These are phyloP conservation scores for Catharus ustulatus DNA, from an alignment of 2,797 vertebrate genomes.

Conservation along the genomic window DNA sequence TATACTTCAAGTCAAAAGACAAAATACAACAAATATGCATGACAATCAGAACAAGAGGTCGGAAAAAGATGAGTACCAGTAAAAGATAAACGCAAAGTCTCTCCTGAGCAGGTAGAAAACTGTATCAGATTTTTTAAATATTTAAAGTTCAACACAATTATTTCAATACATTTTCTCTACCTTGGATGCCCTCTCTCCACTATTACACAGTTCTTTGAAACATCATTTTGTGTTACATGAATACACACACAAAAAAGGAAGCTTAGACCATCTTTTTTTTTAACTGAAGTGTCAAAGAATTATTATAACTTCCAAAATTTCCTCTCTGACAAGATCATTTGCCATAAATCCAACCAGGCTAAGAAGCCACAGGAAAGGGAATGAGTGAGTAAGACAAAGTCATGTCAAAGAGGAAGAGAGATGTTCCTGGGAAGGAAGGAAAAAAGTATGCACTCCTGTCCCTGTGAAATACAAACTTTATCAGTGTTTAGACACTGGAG, in stretches of 20 bases:
- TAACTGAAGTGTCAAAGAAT: neutral
- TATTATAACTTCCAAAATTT: neutral
- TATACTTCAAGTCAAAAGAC: neutral
- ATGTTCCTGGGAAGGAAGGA: neutral
- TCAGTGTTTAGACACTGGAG: neutral
- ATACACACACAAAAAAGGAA: neutral
- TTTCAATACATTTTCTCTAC: neutral
- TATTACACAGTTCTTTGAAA: neutral
- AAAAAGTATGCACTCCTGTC: neutral
- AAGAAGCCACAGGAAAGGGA: neutral
- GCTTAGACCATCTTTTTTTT: neutral
- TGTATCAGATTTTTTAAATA: neutral
- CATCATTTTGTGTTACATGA: neutral
- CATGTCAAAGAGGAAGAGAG: neutral
- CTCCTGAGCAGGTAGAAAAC: neutral
- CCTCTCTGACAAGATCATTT: neutral
- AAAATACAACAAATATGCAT: neutral
- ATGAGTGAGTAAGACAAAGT: neutral
- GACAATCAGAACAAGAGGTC: neutral
- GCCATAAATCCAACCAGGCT: neutral
- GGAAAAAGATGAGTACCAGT: neutral
- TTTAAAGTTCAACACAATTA: neutral
- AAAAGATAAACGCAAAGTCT: neutral
- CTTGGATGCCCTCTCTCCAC: accelerated
- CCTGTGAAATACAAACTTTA: neutral